Evolutionary conservation across 2,888 invertebrate species (phyloP).

Genomic region (Drosophila hawaiiensis): DNA sequence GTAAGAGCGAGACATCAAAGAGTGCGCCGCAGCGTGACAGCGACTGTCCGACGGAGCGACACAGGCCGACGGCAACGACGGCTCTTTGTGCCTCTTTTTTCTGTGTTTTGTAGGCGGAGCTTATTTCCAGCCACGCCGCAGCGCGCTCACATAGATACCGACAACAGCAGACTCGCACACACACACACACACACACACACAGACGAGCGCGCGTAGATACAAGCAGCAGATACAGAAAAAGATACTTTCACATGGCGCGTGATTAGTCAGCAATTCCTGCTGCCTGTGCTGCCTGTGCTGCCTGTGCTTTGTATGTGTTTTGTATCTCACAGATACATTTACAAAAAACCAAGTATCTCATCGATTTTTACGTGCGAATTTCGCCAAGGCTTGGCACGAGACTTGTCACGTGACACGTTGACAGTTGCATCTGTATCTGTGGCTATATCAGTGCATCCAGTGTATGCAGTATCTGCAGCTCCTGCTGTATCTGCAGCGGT

Average conservation of each 20-base stretch:
- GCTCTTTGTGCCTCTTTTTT: slow-evolving; percentile 3
- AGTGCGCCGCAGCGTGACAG: slow-evolving; percentile 63
- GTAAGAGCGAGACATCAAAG: slow-evolving; percentile 57
- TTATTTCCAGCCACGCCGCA: slow-evolving; percentile 45
- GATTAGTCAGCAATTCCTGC: slow-evolving; percentile 44
- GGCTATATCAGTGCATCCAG: slow-evolving; percentile 3
- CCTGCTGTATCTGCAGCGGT: slow-evolving; percentile 3
- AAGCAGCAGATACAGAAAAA: slow-evolving; percentile 16
- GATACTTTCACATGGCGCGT: slow-evolving; percentile 44
- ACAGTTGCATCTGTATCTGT: slow-evolving; percentile 54
- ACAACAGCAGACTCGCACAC: slow-evolving; percentile 27
- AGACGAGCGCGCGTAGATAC: slow-evolving; percentile 14
- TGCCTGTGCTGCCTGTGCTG: slow-evolving; percentile 12
- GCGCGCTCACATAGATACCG: slow-evolving; percentile 47
- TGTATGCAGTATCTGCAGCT: slow-evolving; percentile 7
- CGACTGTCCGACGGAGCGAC: slow-evolving; percentile 34
- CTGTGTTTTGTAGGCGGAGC: slow-evolving; percentile 54
- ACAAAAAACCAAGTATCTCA: slow-evolving; percentile 40
- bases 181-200: slow-evolving; percentile 5
- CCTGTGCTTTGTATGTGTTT: not conserved
- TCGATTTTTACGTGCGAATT: slow-evolving; percentile 42
- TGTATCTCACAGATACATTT: slow-evolving; percentile 23
- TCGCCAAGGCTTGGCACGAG: slow-evolving; percentile 61
- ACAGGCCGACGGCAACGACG: slow-evolving; percentile 38
- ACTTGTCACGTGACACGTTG: slow-evolving; percentile 69